Evolutionary conservation across 2,888 invertebrate species (phyloP), one percentile per base, ranked within the genome.

Genomic region (Copidosoma aretas): DNA sequence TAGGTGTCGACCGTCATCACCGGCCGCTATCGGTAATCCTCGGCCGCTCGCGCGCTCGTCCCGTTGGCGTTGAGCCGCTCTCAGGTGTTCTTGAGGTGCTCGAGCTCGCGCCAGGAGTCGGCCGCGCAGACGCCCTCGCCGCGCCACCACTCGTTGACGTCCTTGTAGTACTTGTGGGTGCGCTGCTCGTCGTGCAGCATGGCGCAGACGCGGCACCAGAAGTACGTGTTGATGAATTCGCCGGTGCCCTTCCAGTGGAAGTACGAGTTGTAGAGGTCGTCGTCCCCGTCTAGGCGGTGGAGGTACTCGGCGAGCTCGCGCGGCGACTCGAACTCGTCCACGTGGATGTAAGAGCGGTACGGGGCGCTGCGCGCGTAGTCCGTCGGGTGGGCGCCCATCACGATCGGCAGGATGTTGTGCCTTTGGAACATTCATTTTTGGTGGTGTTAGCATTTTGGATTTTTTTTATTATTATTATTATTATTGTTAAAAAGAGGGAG

Each of bases 161-260:
- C 94, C 60, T 88, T 86, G 85, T 94, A 94, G 82, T 89, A 88
- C 78, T 87, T 86, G 21, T 84, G 78, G 10, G 86, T 82, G 64
- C 86, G 86, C 75, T 86, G 86, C 75, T 86, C 86, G 68, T 92
- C 92, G 83, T 94, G 93, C 73, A 94, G 84, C 90, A 93, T 89
- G 8, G 93, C 91, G 83, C 96, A 96, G 68, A 96, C 87, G 52
- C 95, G 90, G 82, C 95, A 97, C 90, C 95, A 95, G 85, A 95
- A 96, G 83, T 91, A 95, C 24, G 98, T 98, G 85, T 98, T 97
- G 78, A 98, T 93, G 82, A 98, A 96, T 83, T 95, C 93, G 1
- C 98, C 98, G 0, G 95, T 95, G 59, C 94, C 94, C 86, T 95
- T 91, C 95, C 95, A 96, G 76, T 89, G 90, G 84, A 97, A 97